Evolutionary conservation across 2,113 vertebrate species (phyloP), one percentile per base, ranked within the genome.

Genomic region (Poeciliopsis prolifica): DNA sequence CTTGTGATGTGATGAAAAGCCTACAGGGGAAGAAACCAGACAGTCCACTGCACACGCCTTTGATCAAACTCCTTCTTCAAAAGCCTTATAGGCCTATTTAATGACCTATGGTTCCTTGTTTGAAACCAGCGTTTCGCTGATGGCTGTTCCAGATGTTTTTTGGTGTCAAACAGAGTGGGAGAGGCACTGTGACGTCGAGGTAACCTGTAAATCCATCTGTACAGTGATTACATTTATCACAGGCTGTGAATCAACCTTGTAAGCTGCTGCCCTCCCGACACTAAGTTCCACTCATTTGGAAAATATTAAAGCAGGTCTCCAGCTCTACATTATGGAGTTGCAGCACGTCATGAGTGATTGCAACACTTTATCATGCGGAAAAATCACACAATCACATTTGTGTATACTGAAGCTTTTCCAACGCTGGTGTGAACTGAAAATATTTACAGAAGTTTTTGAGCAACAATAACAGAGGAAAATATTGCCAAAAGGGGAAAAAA

Each of bases 141-240:
- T 79, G 84, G 75, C 70, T 0, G 40, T 78, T 89, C 86, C 91
- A 92, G 91, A 91, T 92, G 89, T 92, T 48, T 48, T 77, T 65
- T 61, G 48, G 75, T 68, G 80, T 67, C 86, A 83, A 65, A 60
- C 79, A 63, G 75, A 84, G 83, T 3, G 10, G 67, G 33, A 75
- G 69, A 69, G 26, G 73, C 60, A 67, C 51, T 4, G 11, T 80
- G 82, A 89, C 87, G 84, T 58, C 0, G 15, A 30, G 68, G 64
- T 30, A 74, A 65, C 62, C 78, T 82, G 71, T 76, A 80, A 86
- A 88, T 58, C 76, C 74, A 67, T 68, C 31, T 35, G 0, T 68
- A 35, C n/a, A 4, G 37, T 82, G 69, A 89, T 80, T 79, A 81
- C 44, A 70, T 70, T 64, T 76, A 83, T 86, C 24, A 5, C 62